Base-by-base conservation (phyloP, 2,113 vertebrate genomes). In the Platichthys flesus region DNA sequence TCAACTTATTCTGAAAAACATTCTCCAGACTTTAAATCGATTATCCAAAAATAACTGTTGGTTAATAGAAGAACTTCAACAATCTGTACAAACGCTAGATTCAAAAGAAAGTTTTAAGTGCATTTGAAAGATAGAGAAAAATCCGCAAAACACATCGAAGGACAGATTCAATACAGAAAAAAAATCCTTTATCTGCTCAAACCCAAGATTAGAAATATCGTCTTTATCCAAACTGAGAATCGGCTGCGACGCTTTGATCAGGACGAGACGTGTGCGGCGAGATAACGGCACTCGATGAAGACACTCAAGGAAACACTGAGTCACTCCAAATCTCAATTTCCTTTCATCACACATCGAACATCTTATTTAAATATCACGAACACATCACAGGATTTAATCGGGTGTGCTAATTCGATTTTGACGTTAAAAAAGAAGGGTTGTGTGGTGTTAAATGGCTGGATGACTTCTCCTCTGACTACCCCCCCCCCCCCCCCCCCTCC, bases 301-400 rank as follows among this genome's bases (percentile, higher is more conserved):
- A 81, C 80, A 79, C 83, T 89, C 13, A 12, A 76, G 76, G 66
- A 87, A 73, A 31, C 78, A 83, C 74, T 49, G 79, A 85, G 74
- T 85, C 81, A 86, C 63, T 82, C 73, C n/a, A 83, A 86, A 83
- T 78, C 85, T 77, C 72, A 76, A 74, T 88, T 85, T 90, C 76
- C 71, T 84, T 84, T 87, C 76, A 88, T 84, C 81, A 35, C 63
- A 87, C 81, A 89, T 91, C 88, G 88, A 86, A 90, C 76, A 63
- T 37, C 20, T 54, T 74, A 82, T 55, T 73, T 79, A 70, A 45
- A 79, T 71, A 70, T 74, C 26, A 60, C 1, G n/a, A 85, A 82
- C 74, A 76, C 37, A 79, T 86, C 71, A 47, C 57, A 75, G 4
- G 9, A 26, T 85, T 87, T 83, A 83, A 88, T 88, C 74, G 89